A percentile compares a stretch with the other conserved stretches of the same genome.
These are phyloP conservation scores for Ptilonorhynchus violaceus DNA, from an alignment of 2,113 vertebrate species.

Conservation along the genomic window DNA sequence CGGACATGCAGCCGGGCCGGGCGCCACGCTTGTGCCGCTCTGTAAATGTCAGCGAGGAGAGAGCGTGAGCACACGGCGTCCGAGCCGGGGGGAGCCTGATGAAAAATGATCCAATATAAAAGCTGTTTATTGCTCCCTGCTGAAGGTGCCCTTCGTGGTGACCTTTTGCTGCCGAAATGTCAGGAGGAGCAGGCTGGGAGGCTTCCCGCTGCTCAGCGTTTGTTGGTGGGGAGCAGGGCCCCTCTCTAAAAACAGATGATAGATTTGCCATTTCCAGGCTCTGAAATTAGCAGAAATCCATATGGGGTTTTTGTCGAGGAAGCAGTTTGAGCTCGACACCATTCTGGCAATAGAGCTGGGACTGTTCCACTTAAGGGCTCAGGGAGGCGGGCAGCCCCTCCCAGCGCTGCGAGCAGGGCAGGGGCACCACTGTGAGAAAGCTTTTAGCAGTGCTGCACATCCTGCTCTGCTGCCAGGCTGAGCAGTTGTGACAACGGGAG, in stretches of 20 bases:
- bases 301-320: not conserved
- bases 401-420: not conserved
- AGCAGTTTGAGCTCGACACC: not conserved
- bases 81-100: not conserved
- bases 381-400: not conserved
- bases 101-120: conserved; percentile 56
- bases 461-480: not conserved
- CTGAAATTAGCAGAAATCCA: conserved; percentile 16
- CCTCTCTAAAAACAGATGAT: not conserved
- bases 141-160: conserved; percentile 34
- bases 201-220: not conserved
- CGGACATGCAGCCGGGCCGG: not conserved
- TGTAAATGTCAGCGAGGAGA: conserved; percentile 52
- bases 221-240: not conserved
- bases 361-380: not conserved
- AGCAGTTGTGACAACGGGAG: not conserved
- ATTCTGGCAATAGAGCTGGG: not conserved
- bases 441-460: not conserved
- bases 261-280: conserved; percentile 50
- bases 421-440: not conserved
- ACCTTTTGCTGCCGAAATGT: conserved; percentile 67
- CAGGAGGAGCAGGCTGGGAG: conserved; percentile 41
- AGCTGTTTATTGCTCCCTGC: conserved; percentile 52
- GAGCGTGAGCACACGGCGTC: not conserved
- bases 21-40: not conserved